phyloP scores from a whole-genome alignment of 2,888 invertebrate species.

The Tanypteryx hageni region DNA sequence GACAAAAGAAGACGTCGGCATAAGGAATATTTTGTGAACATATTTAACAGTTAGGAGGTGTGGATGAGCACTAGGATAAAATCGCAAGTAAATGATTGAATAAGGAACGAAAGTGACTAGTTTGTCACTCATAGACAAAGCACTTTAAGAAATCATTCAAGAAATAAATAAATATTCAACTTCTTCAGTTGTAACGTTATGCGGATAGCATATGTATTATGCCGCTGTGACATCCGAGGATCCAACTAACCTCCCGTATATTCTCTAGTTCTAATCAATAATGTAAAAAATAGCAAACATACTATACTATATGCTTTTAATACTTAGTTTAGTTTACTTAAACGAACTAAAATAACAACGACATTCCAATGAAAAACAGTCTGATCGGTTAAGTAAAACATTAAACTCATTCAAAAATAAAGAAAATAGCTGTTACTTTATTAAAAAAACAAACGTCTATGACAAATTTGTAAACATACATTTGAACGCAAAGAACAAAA shows the following conservation, averaged over 20 bases:
- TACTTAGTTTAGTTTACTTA: too few relatives aligned
- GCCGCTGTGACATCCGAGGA: not conserved
- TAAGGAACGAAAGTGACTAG: not conserved
- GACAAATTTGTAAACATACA: too few relatives aligned
- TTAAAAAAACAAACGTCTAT: too few relatives aligned
- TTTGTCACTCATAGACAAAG: not conserved
- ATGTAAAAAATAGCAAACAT: too few relatives aligned
- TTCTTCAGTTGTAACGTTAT: not conserved
- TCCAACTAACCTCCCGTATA: constrained; percentile 5
- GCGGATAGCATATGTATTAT: not conserved
- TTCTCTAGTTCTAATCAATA: not conserved
- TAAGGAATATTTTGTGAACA: not conserved
- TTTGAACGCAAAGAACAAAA: too few relatives aligned
- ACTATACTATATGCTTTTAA: too few relatives aligned
- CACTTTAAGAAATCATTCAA: not conserved
- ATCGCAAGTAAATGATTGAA: not conserved
- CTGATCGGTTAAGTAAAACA: too few relatives aligned
- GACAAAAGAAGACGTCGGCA: not conserved
- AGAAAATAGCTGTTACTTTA: too few relatives aligned
- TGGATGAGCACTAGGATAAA: not conserved
- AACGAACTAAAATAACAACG: too few relatives aligned
- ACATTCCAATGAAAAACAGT: too few relatives aligned
- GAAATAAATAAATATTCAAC: constrained; percentile 8
- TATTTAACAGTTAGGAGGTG: not conserved
- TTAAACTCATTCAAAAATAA: too few relatives aligned